Percentiles rank a stretch among this genome's conserved stretches.
phyloP scores from a whole-genome alignment of 2,113 vertebrate species.

The Symphodus melops region DNA sequence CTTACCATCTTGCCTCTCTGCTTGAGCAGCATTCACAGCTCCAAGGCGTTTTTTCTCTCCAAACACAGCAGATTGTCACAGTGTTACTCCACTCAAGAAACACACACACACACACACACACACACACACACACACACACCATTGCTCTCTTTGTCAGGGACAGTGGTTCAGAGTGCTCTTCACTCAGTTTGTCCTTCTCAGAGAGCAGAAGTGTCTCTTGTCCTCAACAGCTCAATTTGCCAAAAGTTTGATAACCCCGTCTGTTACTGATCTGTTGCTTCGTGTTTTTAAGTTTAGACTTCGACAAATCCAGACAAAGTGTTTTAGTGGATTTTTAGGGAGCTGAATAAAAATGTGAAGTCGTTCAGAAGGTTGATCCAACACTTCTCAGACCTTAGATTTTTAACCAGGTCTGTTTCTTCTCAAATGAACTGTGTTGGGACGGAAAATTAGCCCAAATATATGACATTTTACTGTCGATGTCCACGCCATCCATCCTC shows the following conservation, averaged over 20 bases:
- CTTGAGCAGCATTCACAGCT: conserved; percentile 64
- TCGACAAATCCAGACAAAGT: not conserved
- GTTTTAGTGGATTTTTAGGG: not conserved
- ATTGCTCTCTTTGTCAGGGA: conserved; percentile 43
- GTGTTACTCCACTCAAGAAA: conserved; percentile 58
- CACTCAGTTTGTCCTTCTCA: conserved; percentile 50
- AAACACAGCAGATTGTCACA: conserved; percentile 66
- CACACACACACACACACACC: conserved; percentile 13
- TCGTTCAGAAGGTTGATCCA: not conserved
- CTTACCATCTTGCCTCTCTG: conserved; percentile 55
- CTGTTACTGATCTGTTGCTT: conserved; percentile 29
- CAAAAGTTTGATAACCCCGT: conserved; percentile 3
- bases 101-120: conserved; percentile 23
- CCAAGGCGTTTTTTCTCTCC: conserved; percentile 47
- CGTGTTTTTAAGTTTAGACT: conserved; percentile 9
- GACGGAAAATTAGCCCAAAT: too few species aligned
- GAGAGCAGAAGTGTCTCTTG: conserved; percentile 43
- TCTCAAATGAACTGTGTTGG: too few species aligned
- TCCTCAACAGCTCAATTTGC: conserved; percentile 31
- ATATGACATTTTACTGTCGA: too few species aligned
- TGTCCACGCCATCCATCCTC: too few species aligned
- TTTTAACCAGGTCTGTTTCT: too few species aligned
- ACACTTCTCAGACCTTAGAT: too few species aligned
- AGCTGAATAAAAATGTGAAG: not conserved
- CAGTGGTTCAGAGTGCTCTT: conserved; percentile 38